Percentiles rank a stretch among this genome's conserved stretches.
phyloP scores from a whole-genome alignment of 2,888 invertebrate genomes.

The Netelia inedita region DNA sequence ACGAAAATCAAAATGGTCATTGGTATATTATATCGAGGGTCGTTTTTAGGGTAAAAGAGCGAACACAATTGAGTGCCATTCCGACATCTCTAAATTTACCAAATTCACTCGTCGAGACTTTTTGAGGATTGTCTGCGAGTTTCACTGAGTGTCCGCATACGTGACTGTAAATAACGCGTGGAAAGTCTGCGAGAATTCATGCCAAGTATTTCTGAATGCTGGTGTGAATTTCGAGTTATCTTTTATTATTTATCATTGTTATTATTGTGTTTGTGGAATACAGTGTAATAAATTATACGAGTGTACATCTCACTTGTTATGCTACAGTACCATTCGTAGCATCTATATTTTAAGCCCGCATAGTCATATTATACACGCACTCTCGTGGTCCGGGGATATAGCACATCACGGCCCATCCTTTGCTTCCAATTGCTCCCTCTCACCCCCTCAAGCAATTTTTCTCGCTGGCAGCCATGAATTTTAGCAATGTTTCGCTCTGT shows the following conservation, averaged over 20 bases:
- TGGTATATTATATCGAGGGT: conserved; percentile 41
- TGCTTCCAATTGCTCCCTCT: conserved; percentile 25
- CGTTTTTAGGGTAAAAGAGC: conserved; percentile 7
- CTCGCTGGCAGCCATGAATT: conserved; percentile 73
- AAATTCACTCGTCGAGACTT: too few species aligned
- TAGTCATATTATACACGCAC: background rate
- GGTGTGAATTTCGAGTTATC: conserved; percentile 28
- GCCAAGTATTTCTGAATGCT: conserved; percentile 7
- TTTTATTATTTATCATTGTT: conserved; percentile 21
- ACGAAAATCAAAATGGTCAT: conserved; percentile 31
- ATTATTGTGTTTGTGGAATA: too few species aligned
- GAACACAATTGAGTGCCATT: conserved; percentile 20
- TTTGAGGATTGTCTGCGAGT: too few species aligned
- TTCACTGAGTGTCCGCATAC: too few species aligned
- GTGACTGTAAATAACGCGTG: too few species aligned
- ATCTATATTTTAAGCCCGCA: background rate
- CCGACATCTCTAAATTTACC: too few species aligned
- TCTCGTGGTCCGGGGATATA: conserved; percentile 6
- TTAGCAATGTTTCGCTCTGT: conserved; percentile 60
- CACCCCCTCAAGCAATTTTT: conserved; percentile 71
- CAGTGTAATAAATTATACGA: too few species aligned
- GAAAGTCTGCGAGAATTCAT: conserved; percentile 3
- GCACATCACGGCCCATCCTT: conserved; percentile 5
- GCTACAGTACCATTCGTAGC: background rate
- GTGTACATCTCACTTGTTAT: background rate